phyloP scores from a whole-genome alignment of 2,797 vertebrate genomes.

The Graptemys geographica region DNA sequence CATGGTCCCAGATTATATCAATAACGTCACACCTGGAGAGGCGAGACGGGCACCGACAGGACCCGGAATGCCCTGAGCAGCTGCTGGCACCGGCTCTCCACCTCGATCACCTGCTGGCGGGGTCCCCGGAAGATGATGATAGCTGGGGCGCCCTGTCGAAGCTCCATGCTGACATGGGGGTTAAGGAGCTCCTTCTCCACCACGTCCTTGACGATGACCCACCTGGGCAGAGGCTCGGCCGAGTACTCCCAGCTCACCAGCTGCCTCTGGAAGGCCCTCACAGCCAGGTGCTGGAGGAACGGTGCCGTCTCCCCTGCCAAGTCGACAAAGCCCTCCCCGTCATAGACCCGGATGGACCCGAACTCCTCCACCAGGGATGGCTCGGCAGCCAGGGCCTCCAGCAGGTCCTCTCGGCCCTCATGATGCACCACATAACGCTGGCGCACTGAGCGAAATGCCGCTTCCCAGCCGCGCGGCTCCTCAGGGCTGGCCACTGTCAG shows the following conservation, averaged over 20 bases:
- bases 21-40: background rate
- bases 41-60: background rate
- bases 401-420: background rate
- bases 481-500: background rate
- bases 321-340: background rate
- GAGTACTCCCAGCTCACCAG: background rate
- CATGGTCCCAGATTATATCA: too few relatives aligned
- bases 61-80: background rate
- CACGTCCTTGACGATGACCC: background rate
- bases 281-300: background rate
- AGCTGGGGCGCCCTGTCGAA: background rate
- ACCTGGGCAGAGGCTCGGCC: background rate
- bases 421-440: background rate
- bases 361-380: background rate
- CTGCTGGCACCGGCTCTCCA: background rate
- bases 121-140: background rate
- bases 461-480: background rate
- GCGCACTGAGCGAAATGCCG: background rate
- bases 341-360: background rate
- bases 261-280: background rate
- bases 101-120: background rate
- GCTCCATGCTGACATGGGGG: background rate
- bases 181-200: background rate
- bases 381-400: background rate
- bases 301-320: background rate